Evolutionary conservation across 2,888 invertebrate genomes (phyloP).

Genomic region (Pachydiplax longipennis): DNA sequence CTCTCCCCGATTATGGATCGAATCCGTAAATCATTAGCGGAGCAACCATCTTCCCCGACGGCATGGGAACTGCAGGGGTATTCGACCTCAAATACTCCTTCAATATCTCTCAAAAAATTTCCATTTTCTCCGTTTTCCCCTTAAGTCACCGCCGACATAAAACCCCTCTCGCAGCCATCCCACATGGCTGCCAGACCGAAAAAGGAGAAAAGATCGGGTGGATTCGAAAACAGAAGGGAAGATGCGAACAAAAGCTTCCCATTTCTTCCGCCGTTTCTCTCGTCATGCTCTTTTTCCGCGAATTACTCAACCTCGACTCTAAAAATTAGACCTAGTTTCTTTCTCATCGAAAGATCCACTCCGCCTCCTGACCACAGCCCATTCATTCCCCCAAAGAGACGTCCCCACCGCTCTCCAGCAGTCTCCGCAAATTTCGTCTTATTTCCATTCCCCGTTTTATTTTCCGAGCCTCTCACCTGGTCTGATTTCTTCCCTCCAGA

Average conservation of each 20-base stretch:
- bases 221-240: conserved; percentile 6
- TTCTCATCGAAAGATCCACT: background rate
- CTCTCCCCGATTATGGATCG: no score
- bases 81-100: no score
- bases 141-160: background rate
- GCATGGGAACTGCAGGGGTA: no score
- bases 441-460: background rate
- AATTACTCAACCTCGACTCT: background rate
- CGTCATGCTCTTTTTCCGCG: background rate
- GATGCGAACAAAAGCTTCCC: background rate
- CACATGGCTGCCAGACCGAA: background rate
- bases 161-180: background rate
- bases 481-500: background rate
- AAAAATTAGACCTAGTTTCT: background rate
- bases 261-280: background rate
- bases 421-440: background rate
- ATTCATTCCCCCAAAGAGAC: background rate
- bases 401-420: background rate
- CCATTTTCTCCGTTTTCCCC: background rate
- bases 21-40: no score
- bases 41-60: no score
- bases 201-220: background rate
- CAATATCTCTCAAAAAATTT: background rate
- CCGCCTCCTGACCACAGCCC: background rate
- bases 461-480: background rate